These are phyloP conservation scores for Orthosia gracilis DNA, from an alignment of 2,888 invertebrate genomes.

Conservation along the genomic window DNA sequence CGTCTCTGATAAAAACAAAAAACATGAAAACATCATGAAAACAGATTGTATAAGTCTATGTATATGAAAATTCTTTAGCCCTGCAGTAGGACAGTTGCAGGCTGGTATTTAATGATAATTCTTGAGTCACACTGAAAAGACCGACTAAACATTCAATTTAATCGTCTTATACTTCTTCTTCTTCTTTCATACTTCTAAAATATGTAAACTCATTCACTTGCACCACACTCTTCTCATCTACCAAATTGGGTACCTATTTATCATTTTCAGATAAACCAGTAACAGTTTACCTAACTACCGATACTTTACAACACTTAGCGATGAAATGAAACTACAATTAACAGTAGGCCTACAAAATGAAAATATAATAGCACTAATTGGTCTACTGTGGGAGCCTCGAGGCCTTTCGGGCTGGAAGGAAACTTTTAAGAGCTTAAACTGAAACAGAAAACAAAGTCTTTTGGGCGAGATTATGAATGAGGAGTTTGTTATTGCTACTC, in stretches of 20 bases:
- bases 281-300: background rate
- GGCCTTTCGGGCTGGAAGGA: background rate
- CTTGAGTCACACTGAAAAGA: too few species aligned
- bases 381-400: background rate
- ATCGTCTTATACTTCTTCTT: too few species aligned
- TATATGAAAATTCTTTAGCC: too few species aligned
- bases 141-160: too few species aligned
- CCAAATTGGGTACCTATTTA: background rate
- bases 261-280: background rate
- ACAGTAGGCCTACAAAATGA: background rate
- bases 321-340: slow-evolving; percentile 8
- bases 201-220: too few species aligned
- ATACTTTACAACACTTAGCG: background rate
- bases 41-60: too few species aligned
- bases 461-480: background rate
- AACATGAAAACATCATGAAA: too few species aligned
- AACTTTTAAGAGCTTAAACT: background rate
- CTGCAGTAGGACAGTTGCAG: too few species aligned
- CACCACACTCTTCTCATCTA: too few species aligned
- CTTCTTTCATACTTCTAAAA: too few species aligned
- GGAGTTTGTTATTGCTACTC: background rate
- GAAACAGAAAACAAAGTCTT: slow-evolving; percentile 2
- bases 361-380: background rate
- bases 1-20: too few species aligned
- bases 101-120: too few species aligned